phyloP scores from a whole-genome alignment of 2,113 vertebrate species.

The Garra rufa region DNA sequence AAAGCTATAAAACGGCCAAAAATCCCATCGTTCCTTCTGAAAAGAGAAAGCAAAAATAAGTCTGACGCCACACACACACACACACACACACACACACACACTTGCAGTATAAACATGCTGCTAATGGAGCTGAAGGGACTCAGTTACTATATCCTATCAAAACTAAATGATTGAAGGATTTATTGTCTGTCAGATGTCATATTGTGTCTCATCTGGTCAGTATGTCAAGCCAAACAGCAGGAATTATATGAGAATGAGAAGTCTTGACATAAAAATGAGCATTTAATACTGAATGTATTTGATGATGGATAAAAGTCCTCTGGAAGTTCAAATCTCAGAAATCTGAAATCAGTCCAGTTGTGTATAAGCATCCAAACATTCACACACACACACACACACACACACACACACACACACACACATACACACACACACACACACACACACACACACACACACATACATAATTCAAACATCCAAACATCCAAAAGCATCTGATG shows the following conservation, averaged over 20 bases:
- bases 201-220: background rate
- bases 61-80: background rate
- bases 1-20: constrained; percentile 53
- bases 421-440: no score
- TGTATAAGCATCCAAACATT: background rate
- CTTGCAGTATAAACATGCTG: background rate
- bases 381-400: background rate
- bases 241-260: background rate
- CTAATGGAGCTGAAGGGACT: background rate
- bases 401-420: no score
- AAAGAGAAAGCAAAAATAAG: background rate
- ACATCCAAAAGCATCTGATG: background rate
- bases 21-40: background rate
- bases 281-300: background rate
- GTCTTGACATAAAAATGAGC: background rate
- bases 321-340: background rate
- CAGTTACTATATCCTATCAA: background rate
- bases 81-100: background rate
- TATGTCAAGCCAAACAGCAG: background rate
- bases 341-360: background rate
- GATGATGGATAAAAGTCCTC: background rate
- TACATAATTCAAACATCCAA: no score
- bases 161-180: background rate
- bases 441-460: no score
- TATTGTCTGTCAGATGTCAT: background rate